Conservation (phyloP, 2,113 vertebrate genomes). For the Gracilinanus agilis region DNA sequence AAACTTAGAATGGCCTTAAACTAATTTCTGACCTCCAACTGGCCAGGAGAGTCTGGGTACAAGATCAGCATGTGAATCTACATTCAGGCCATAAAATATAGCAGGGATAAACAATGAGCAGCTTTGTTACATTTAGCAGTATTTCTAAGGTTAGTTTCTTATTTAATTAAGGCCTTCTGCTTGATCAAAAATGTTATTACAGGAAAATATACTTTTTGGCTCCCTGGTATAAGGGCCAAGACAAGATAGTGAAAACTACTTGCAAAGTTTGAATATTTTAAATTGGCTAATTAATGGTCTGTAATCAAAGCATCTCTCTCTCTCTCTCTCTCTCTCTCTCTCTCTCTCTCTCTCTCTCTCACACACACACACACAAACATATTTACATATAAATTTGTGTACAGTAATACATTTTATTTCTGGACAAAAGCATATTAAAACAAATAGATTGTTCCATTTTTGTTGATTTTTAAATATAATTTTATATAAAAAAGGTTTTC, state of each 20-base stretch:
- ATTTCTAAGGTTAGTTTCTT: slow-evolving; percentile 56
- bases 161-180: slow-evolving; percentile 29
- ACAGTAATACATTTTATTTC: neutral
- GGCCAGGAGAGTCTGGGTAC: neutral
- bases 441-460: neutral
- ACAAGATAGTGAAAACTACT: slow-evolving; percentile 35
- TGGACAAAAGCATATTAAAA: neutral
- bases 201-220: slow-evolving; percentile 34
- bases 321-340: no score
- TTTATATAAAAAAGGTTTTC: no score
- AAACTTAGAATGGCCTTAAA: slow-evolving; percentile 36
- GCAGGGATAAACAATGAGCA: slow-evolving; percentile 29
- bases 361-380: no score
- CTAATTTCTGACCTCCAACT: slow-evolving; percentile 20
- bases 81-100: neutral
- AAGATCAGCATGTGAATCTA: neutral
- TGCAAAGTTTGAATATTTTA: slow-evolving; percentile 32
- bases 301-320: slow-evolving; percentile 9
- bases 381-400: no score
- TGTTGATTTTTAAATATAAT: no score
- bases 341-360: no score
- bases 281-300: slow-evolving; percentile 44
- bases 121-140: neutral
- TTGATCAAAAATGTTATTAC: neutral
- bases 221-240: slow-evolving; percentile 23